Evolutionary conservation across 2,113 vertebrate genomes (phyloP), one percentile per base, ranked within the genome.

Genomic region (Scomber colias): DNA sequence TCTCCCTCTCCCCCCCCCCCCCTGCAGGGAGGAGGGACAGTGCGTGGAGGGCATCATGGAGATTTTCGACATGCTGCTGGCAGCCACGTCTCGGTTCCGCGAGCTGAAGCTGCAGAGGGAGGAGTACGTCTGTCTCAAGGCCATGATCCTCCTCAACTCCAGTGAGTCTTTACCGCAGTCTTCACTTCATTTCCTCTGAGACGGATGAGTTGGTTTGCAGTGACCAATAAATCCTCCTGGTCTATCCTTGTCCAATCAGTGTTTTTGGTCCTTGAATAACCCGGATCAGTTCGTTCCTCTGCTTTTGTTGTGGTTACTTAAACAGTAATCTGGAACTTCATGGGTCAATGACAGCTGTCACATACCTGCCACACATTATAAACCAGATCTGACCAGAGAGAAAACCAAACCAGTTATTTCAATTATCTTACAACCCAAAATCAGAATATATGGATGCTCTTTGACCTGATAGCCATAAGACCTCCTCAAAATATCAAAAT

Each of bases 21-120:
- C 49, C 21, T 63, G 16, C 78, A 99, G 98, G 95, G 98, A 98
- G 14, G 98, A 99, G 79, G 97, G 98, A 1, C 96, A 96, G 84
- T 99, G 98, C 15, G 97, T 99, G 27, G 98, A 99, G 93, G 98
- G 98, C 70, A 98, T 99, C 92, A 93, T 99, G 95, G 98, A 99
- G 92, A 99, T 99, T 83, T 99, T 99, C 86, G 98, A 99, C 93
- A 98, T 99, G 97, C 95, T 99, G 40, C 93, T 99, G 90, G 97
- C 97, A 2, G 97, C 97, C 15, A 98, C 97, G 16, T 97, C 98
- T 4, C 96, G 97, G 74, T 97, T 99, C 74, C 94, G 98, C 8
- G 97, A 99, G 90, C 92, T 99, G 87, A 97, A 98, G 71, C 95
- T 99, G 24, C 97, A 97, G 92, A 95, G 97, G 82, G 97, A 98